Base-by-base conservation (phyloP, 1,140 invertebrate genomes). In the Antheraea pernyi region DNA sequence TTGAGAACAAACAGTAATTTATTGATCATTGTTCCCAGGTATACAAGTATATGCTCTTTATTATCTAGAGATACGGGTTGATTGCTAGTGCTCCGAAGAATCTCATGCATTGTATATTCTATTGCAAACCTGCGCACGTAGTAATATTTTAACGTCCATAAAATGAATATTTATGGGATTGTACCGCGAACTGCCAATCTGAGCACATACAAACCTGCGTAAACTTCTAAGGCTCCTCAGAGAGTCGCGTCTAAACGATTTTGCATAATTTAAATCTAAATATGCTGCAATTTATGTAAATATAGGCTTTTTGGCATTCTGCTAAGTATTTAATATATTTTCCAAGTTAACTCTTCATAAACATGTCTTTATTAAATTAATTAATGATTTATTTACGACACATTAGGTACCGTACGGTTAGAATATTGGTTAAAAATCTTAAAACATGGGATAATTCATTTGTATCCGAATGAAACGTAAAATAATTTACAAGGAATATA, bases 111-210 rank as follows among this genome's bases (percentile, higher is more conserved):
- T 53, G 46, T 53, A 53, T 53, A 53, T 53, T 53, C 46, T 53
- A 53, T 53, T 53, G 46, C 46, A 53, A 53, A 53, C 46, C 16
- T 53, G 46, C 46, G 46, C 46, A 53, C 46, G 46, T 53, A 53
- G 46, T 53, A 53, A 53, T 53, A 53, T 53, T 53, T 53, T 53
- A 53, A 53, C 46, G 46, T 53, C 46, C 46, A 53, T 53, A 53
- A 72, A 81, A 75, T 79, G 79, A 81, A 81, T 81, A 81, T 81
- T 81, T 79, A 81, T 81, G 69, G 70, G 65, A 63, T 53, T 53
- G 63, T 59, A 46, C 53, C 61, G 66, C 37, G 69, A 48, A 39
- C 36, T 61, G 63, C 39, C 63, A 46, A 19, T 65, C 36, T 46
- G 16, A 65, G 36, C 19, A 65, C 39, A 42, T 46, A 37, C 63